Evolutionary conservation across 2,888 invertebrate species (phyloP).

Genomic region (Lathronympha strigana): DNA sequence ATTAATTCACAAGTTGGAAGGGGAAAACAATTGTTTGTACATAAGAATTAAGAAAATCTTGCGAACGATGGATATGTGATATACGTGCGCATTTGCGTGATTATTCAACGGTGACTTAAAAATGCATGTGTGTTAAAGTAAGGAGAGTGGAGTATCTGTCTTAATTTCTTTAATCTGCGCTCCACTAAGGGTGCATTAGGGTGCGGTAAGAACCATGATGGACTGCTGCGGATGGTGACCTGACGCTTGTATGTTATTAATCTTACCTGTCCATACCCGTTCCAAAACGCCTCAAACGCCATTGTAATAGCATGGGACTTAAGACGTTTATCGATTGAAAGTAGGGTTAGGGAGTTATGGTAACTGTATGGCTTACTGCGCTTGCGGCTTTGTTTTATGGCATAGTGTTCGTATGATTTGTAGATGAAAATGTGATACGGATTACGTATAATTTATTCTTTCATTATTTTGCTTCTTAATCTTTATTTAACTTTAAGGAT

Average conservation of each 20-base stretch:
- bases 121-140: no score
- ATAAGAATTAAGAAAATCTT: no score
- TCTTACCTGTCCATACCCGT: conserved; percentile 10
- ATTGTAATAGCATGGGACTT: not conserved
- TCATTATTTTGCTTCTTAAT: no score
- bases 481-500: no score
- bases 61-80: no score
- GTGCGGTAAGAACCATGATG: conserved; percentile 36
- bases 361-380: conserved; percentile 5
- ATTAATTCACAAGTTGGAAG: no score
- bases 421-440: not conserved
- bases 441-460: no score
- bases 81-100: no score
- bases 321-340: not conserved
- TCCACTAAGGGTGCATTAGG: conserved; percentile 30
- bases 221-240: conserved; percentile 32
- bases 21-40: no score
- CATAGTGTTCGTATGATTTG: not conserved
- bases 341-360: conserved; percentile 11
- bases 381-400: conserved; percentile 6
- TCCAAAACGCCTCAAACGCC: not conserved
- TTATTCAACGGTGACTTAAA: no score
- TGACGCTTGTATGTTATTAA: conserved; percentile 37
- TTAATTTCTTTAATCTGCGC: conserved; percentile 6
- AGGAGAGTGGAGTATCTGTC: not conserved